These are phyloP conservation scores for Lordiphosa andalusiaca DNA, from an alignment of 2,888 invertebrate species.

Conservation along the genomic window DNA sequence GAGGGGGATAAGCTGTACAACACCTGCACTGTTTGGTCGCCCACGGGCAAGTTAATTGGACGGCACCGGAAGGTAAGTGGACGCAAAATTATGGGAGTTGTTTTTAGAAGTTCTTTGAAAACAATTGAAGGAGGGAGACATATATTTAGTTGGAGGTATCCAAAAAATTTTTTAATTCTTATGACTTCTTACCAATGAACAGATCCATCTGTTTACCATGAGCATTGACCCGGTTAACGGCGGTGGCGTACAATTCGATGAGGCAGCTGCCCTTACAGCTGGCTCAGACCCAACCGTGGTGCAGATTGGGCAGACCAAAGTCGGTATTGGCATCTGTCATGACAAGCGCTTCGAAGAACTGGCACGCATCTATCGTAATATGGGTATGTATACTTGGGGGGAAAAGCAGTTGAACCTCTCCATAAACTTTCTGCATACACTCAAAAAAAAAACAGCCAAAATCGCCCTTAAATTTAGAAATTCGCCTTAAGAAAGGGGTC, in stretches of 20 bases:
- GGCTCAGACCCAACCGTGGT: conserved; percentile 90
- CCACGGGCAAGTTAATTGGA: conserved; percentile 88
- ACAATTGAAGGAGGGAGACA: too few species aligned
- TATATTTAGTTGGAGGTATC: too few species aligned
- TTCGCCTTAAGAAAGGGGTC: too few species aligned
- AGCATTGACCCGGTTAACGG: conserved; percentile 85
- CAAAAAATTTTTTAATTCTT: too few species aligned
- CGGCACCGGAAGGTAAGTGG: conserved; percentile 89
- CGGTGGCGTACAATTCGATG: conserved; percentile 92
- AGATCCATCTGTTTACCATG: conserved; percentile 97
- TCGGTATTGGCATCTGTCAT: conserved; percentile 97
- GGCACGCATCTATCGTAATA: conserved; percentile 86
- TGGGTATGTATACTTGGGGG: conserved; percentile 77
- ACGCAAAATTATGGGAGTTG: too few species aligned
- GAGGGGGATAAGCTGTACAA: conserved; percentile 86
- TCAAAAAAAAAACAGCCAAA: too few species aligned
- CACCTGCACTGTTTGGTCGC: conserved; percentile 93
- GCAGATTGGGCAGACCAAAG: conserved; percentile 85
- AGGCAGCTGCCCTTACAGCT: conserved; percentile 89
- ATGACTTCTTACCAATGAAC: conserved; percentile 16
- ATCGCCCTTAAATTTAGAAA: too few species aligned
- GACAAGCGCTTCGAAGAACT: conserved; percentile 95
- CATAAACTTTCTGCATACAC: neutral
- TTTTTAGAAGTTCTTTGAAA: too few species aligned
- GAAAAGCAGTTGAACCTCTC: neutral